Conservation (phyloP, 2,113 vertebrate genomes). For the Melanerpes aurifrons region DNA sequence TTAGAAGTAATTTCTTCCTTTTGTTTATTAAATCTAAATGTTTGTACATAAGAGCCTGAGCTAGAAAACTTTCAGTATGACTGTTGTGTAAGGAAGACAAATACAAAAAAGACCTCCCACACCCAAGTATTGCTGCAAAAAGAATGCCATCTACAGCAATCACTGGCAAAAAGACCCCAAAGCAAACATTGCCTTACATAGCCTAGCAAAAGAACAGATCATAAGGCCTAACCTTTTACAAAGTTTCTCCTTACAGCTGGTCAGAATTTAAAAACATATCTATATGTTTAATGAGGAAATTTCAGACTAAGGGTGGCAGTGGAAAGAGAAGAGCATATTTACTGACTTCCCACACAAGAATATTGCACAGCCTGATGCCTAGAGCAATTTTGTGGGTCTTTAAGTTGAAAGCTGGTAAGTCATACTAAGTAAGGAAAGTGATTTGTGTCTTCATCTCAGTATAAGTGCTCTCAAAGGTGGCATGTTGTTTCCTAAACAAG, state of each 20-base stretch:
- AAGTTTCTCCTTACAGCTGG: neutral
- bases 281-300: neutral
- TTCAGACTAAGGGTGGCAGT: neutral
- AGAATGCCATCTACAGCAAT: neutral
- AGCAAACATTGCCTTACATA: neutral
- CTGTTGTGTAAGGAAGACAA: neutral
- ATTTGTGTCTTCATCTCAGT: conserved; percentile 18
- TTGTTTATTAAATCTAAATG: neutral
- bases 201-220: neutral
- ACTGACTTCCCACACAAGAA: neutral
- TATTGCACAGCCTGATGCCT: neutral
- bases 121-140: neutral
- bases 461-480: conserved; percentile 9
- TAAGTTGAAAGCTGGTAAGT: neutral
- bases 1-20: neutral
- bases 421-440: neutral
- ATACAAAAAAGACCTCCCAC: neutral
- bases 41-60: neutral
- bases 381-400: neutral
- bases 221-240: neutral
- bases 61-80: neutral
- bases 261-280: neutral
- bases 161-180: neutral
- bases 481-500: conserved; percentile 5
- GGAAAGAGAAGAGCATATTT: neutral